Conservation (phyloP, 2,113 vertebrate genomes). For the Menura novaehollandiae region DNA sequence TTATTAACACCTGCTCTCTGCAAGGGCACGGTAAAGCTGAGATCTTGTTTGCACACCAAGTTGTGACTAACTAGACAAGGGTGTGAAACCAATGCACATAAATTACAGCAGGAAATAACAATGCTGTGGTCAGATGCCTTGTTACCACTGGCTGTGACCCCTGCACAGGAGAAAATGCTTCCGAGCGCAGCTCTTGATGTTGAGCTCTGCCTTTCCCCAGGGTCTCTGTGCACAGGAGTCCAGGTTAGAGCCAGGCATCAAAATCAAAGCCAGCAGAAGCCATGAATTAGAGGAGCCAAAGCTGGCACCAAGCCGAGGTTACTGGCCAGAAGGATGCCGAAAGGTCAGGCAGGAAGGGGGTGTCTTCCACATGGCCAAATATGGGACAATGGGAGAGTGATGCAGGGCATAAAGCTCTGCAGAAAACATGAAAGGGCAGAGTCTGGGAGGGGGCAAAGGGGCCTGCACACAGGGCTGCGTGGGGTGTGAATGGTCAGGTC, state of each 20-base stretch:
- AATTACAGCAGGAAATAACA: not conserved
- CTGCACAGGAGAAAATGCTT: not conserved
- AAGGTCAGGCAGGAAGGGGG: not conserved
- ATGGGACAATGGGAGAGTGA: not conserved
- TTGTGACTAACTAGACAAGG: not conserved
- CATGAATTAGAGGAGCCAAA: not conserved
- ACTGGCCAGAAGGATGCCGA: not conserved
- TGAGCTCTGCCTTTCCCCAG: not conserved
- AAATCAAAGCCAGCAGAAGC: not conserved
- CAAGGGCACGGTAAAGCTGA: not conserved
- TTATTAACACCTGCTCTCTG: not conserved
- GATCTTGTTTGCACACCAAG: not conserved
- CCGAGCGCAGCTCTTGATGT: rapidly evolving
- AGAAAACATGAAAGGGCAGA: not conserved
- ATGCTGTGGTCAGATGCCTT: not conserved
- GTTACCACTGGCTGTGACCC: not conserved
- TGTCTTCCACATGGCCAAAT: not conserved
- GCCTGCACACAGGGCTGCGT: not conserved
- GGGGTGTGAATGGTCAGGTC: not conserved
- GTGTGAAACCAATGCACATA: not conserved
- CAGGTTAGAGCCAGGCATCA: not conserved
- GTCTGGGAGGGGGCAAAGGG: not conserved
- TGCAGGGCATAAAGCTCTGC: not conserved
- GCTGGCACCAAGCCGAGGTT: not conserved
- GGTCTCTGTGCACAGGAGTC: not conserved